A percentile compares a stretch with the other conserved stretches of the same genome.
Evolutionary conservation across 2,888 invertebrate genomes (phyloP).

Genomic region (Oligia strigilis): DNA sequence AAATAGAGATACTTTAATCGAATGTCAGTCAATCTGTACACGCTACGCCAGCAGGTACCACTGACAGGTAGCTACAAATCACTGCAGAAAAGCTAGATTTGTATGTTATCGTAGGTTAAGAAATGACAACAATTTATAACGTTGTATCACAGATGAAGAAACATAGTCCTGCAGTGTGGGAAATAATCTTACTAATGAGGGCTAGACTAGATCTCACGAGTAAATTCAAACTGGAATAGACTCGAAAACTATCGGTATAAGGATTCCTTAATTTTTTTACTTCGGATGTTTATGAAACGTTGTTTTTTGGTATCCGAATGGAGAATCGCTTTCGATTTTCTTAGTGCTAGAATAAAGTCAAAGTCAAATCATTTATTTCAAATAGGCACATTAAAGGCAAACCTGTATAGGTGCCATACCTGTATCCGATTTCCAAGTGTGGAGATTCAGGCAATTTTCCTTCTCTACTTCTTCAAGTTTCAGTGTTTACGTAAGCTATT

Average conservation of each 20-base stretch:
- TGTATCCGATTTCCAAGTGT: neutral
- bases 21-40: constrained; percentile 58
- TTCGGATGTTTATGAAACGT: neutral
- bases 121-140: constrained; percentile 47
- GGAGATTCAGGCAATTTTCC: neutral
- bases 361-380: too few species aligned
- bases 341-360: neutral
- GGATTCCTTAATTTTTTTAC: neutral
- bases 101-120: constrained; percentile 51
- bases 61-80: constrained; percentile 59
- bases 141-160: constrained; percentile 43
- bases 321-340: neutral
- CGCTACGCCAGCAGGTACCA: constrained; percentile 37
- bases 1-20: constrained; percentile 58
- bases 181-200: constrained; percentile 27
- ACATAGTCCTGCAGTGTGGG: constrained; percentile 10
- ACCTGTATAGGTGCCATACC: neutral
- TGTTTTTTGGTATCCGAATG: neutral
- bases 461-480: neutral
- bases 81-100: constrained; percentile 34
- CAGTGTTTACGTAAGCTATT: neutral
- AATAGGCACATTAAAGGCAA: too few species aligned
- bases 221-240: neutral
- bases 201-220: neutral
- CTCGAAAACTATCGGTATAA: neutral